Percentiles rank a stretch among this genome's conserved stretches.
phyloP scores from a whole-genome alignment of 2,113 vertebrate species.

The Melozone crissalis region DNA sequence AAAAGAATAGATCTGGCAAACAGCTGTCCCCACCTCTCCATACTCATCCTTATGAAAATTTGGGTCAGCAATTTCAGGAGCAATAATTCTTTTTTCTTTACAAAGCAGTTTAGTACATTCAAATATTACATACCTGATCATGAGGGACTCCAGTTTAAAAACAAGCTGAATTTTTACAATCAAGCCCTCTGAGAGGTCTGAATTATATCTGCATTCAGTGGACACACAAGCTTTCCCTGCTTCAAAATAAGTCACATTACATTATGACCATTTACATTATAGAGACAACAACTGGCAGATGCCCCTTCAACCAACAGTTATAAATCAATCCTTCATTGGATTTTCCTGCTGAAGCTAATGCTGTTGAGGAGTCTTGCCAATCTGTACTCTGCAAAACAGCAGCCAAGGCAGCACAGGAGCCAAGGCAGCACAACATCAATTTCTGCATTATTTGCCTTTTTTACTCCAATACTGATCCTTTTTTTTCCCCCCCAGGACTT shows the following conservation, averaged over 20 bases:
- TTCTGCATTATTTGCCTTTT: background rate
- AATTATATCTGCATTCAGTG: background rate
- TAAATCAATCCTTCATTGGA: background rate
- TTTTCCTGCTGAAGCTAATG: background rate
- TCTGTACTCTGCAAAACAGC: background rate
- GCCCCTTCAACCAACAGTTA: background rate
- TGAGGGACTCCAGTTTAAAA: background rate
- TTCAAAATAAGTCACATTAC: background rate
- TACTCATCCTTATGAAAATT: background rate
- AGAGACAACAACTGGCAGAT: background rate
- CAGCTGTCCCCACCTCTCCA: fast-evolving
- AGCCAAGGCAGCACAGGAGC: background rate
- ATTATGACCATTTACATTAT: background rate
- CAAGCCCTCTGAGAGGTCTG: background rate
- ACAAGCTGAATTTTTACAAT: background rate
- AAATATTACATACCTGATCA: background rate
- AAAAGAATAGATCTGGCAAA: background rate
- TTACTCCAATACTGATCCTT: background rate
- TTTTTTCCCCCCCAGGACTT: background rate
- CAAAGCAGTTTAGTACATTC: background rate
- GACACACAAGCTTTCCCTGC: background rate
- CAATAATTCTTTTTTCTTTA: background rate
- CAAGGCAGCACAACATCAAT: background rate
- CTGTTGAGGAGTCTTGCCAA: background rate
- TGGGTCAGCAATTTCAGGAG: background rate